Percentiles rank a stretch among this genome's conserved stretches.
Conservation (phyloP, 2,113 vertebrate species). For the Panthera tigris region DNA sequence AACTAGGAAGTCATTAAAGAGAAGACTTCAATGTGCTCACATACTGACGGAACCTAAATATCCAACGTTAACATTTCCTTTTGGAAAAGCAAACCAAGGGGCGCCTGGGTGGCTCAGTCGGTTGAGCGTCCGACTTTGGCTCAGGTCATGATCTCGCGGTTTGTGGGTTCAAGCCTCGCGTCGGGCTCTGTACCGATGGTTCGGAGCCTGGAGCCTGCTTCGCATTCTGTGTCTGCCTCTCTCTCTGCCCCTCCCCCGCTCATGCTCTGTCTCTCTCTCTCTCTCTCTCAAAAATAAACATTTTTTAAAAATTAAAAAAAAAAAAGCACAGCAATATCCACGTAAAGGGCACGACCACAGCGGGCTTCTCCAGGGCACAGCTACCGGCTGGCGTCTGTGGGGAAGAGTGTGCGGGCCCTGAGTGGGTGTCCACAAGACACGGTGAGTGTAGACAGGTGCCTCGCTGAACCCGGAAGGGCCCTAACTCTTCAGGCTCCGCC, state of each 20-base stretch:
- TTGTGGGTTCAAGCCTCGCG: fast-evolving
- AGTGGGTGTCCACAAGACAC: neutral
- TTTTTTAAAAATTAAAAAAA: too few species aligned
- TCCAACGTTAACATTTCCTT: neutral
- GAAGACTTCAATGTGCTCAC: neutral
- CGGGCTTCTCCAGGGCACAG: neutral
- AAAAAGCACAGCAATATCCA: neutral
- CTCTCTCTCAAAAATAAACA: too few species aligned
- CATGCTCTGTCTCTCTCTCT: too few species aligned
- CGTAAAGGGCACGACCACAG: neutral
- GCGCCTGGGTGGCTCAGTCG: too few species aligned
- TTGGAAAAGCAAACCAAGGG: neutral
- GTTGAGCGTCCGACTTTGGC: too few species aligned
- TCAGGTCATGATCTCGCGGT: fast-evolving
- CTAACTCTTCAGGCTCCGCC: neutral
- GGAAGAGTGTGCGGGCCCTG: fast-evolving
- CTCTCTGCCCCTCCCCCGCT: too few species aligned
- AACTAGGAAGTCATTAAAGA: neutral
- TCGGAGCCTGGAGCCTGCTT: too few species aligned
- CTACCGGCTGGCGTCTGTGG: fast-evolving
- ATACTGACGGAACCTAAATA: neutral
- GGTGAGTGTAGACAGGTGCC: neutral
- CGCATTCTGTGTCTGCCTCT: too few species aligned
- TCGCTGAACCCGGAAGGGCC: fast-evolving
- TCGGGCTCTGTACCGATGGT: too few species aligned